Conservation (phyloP, 2,888 invertebrate species). For the Plebejus anna region DNA sequence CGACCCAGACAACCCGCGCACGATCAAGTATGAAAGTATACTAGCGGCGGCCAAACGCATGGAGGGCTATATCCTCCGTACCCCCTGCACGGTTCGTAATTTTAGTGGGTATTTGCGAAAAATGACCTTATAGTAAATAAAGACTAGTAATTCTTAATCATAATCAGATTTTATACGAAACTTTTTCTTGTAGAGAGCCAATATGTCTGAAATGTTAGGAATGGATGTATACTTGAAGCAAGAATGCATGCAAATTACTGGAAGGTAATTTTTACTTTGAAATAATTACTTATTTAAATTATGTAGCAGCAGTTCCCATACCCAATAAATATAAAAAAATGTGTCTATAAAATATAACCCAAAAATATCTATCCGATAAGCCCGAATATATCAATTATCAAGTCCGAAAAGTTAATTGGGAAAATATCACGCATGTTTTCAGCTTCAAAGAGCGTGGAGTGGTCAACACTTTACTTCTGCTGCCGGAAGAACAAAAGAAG, state of each 20-base stretch:
- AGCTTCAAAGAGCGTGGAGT: constrained; percentile 98
- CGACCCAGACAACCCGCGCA: constrained; percentile 65
- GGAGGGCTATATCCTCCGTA: constrained; percentile 78
- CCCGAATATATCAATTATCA: neutral
- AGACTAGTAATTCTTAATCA: too few relatives aligned
- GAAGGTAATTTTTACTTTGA: constrained; percentile 80
- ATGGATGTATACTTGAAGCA: constrained; percentile 95
- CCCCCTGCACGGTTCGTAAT: constrained; percentile 77
- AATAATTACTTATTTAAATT: neutral
- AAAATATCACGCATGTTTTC: constrained; percentile 30
- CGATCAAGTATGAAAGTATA: constrained; percentile 82
- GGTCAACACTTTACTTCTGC: constrained; percentile 86
- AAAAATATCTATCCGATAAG: neutral
- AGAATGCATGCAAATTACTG: constrained; percentile 94
- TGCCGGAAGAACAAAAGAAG: constrained; percentile 85
- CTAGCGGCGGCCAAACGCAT: constrained; percentile 84
- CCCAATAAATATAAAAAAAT: neutral
- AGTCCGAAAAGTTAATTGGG: neutral
- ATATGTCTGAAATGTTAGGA: constrained; percentile 85
- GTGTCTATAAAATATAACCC: too few relatives aligned
- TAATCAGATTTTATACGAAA: neutral
- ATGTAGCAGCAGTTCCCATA: neutral
- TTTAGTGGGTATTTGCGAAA: neutral
- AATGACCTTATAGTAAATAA: too few relatives aligned
- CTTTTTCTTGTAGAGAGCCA: constrained; percentile 82